Conservation (phyloP, 2,888 invertebrate species). For the Drosophila paramelanica region DNA sequence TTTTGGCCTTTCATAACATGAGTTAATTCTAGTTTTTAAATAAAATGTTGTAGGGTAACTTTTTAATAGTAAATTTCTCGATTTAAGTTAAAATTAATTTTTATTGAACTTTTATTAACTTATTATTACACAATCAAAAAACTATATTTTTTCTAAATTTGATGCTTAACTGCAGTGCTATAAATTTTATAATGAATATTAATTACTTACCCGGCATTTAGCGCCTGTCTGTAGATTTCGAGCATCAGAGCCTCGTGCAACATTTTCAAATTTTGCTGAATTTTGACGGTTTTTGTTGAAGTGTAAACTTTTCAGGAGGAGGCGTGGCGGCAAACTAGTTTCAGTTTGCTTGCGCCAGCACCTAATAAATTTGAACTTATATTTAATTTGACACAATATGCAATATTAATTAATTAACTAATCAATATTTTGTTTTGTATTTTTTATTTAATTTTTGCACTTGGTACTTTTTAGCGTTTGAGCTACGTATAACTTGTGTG, state of each 20-base stretch:
- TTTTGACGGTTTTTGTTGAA: constrained; percentile 60
- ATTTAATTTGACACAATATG: constrained; percentile 74
- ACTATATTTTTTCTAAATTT: too few species aligned
- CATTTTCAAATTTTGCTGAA: constrained; percentile 82
- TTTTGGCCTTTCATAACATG: too few species aligned
- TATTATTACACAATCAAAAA: too few species aligned
- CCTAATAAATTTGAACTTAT: constrained; percentile 39
- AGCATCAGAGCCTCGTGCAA: constrained; percentile 84
- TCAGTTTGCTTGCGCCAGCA: constrained; percentile 14
- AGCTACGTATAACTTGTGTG: constrained; percentile 73
- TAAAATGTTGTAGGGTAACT: too few species aligned
- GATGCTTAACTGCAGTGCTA: too few species aligned
- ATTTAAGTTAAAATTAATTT: too few species aligned
- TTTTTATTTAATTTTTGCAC: constrained; percentile 71
- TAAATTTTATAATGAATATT: background rate
- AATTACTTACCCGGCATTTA: constrained; percentile 83
- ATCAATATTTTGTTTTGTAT: constrained; percentile 36
- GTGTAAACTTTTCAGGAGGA: background rate
- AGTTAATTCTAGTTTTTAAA: too few species aligned
- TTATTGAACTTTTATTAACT: too few species aligned
- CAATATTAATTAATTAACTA: constrained; percentile 42
- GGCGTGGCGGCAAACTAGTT: constrained; percentile 7
- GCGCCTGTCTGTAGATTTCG: constrained; percentile 84
- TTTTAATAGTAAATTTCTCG: too few species aligned
- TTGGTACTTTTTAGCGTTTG: constrained; percentile 78